These are phyloP conservation scores for Enoplosus armatus DNA, from an alignment of 2,797 vertebrate species.

Conservation along the genomic window DNA sequence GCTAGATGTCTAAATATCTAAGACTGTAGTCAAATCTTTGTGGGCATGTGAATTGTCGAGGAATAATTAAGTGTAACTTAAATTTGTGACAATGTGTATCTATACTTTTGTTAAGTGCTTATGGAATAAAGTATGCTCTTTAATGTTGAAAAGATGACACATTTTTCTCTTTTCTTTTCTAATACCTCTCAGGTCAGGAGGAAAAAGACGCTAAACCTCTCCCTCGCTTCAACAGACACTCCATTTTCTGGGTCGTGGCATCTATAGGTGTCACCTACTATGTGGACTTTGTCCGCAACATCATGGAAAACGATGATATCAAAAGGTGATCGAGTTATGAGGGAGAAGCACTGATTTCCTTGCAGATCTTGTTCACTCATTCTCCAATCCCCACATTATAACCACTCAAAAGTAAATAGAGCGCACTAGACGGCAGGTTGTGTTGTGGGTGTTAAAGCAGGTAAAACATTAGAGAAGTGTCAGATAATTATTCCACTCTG, in stretches of 20 bases:
- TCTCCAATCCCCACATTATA: neutral
- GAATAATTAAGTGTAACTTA: neutral
- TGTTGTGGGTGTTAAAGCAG: neutral
- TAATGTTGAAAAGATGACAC: neutral
- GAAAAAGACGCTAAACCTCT: conserved; percentile 87
- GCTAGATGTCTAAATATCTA: neutral
- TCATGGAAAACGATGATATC: conserved; percentile 88
- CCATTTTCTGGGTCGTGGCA: conserved; percentile 94
- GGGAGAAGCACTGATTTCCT: neutral
- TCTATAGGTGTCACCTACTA: conserved; percentile 93
- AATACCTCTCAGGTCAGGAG: conserved; percentile 82
- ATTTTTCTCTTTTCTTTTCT: neutral
- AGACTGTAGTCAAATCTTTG: neutral
- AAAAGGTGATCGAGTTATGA: conserved; percentile 85
- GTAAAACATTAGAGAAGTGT: neutral
- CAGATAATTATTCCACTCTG: neutral
- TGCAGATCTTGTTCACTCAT: neutral
- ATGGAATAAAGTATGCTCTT: neutral
- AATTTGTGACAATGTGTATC: neutral
- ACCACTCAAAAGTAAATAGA: neutral
- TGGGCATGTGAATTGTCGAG: neutral
- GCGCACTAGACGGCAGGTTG: no score
- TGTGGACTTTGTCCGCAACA: conserved; percentile 89
- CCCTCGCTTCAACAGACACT: conserved; percentile 92
- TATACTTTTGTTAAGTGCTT: neutral